Base-by-base conservation (phyloP, 2,113 vertebrate species). In the Rhabdomys dilectus region DNA sequence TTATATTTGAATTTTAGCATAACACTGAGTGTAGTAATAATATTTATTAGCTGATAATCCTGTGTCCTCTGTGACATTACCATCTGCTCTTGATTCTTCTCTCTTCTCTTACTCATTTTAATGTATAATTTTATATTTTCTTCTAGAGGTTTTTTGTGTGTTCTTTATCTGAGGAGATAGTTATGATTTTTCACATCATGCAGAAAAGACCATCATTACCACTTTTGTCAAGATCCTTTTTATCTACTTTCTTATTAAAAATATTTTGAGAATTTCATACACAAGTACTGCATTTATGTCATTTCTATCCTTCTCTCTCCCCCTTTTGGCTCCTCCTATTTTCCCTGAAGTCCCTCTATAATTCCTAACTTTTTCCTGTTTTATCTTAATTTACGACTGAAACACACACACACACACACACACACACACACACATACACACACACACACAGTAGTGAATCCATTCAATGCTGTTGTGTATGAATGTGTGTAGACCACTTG, bases 21-120 rank as follows among this genome's bases (percentile, higher is more conserved):
- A 64, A 81, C 68, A 93, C 56, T 24, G 82, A 82, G 3, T 53
- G 1, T 51, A 12, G 39, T 12, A 7, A 12, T 78, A 89, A 92
- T 77, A 24, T 45, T 48, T 1, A 24, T 88, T 60, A 64, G 48
- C 53, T 94, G 13, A 58, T 86, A 39, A 4, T 75, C 4, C 8
- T 85, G 91, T 91, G 31, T 42, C 15, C 29, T 56, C 82, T 82
- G 77, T 81, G 5, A 19, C 88, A 36, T 92, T 72, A 60, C 82
- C 31, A 75, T 56, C 62, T 85, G 4, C 39, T 92, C 48, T 96
- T 88, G 31, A 76, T 88, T 75, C 15, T 87, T 97, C 64, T 53
- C 8, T 73, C 68, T 34, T 58, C 84, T 94, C 45, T 53, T 60
- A 15, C 45, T 87, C 26, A 85, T 64, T 62, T 45, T 45, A 62